Evolutionary conservation across 2,113 vertebrate genomes (phyloP).

Genomic region (Platichthys flesus): DNA sequence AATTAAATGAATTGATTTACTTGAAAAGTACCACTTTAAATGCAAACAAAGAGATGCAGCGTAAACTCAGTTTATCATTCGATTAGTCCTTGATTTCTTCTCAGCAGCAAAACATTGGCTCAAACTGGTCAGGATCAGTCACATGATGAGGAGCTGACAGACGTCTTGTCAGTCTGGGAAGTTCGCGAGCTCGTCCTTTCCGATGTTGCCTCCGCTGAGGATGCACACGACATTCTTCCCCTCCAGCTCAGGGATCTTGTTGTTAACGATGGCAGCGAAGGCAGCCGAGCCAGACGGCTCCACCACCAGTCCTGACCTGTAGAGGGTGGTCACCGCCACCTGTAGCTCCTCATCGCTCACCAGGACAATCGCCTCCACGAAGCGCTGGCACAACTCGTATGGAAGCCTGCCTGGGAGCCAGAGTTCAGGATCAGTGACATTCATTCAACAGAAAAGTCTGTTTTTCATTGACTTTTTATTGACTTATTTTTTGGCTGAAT

Average conservation of each 20-base stretch:
- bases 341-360: conserved; percentile 81
- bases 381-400: conserved; percentile 76
- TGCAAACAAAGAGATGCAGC: background rate
- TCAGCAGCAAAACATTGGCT: background rate
- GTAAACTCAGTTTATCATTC: background rate
- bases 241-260: conserved; percentile 74
- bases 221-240: conserved; percentile 77
- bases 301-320: conserved; percentile 78
- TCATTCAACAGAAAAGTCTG: background rate
- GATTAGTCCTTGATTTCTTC: background rate
- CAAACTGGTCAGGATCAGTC: background rate
- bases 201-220: conserved; percentile 82
- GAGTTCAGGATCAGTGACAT: background rate
- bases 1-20: background rate
- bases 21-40: background rate
- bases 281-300: conserved; percentile 81
- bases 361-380: conserved; percentile 79
- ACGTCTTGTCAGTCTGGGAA: conserved; percentile 66
- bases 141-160: background rate
- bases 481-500: background rate
- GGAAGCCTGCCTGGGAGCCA: conserved; percentile 72
- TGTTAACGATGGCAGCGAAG: conserved; percentile 76
- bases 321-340: conserved; percentile 76
- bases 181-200: conserved; percentile 78
- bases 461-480: background rate